Evolutionary conservation across 2,888 invertebrate species (phyloP).

Genomic region (Ophion costatus): DNA sequence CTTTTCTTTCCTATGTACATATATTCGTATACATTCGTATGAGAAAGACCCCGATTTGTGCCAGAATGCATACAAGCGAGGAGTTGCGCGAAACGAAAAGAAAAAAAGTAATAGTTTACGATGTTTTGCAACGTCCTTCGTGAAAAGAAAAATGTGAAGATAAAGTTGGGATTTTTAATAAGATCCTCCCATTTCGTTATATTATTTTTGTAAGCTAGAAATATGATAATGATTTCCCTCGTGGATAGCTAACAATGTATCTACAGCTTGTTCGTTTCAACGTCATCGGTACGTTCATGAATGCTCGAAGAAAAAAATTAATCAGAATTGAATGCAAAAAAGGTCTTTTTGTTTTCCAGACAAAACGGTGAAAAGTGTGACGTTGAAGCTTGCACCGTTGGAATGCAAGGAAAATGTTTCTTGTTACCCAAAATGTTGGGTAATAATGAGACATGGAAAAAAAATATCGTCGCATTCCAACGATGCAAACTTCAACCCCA

Average conservation of each 20-base stretch:
- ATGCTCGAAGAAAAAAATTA: background rate
- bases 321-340: background rate
- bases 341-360: background rate
- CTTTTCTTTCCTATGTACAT: conserved; percentile 64
- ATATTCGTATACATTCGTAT: conserved; percentile 68
- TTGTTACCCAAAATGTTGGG: too few species aligned
- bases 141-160: background rate
- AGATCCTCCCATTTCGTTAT: background rate
- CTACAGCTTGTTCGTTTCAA: background rate
- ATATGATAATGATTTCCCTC: background rate
- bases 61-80: conserved; percentile 26
- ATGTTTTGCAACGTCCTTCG: background rate
- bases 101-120: background rate
- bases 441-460: too few species aligned
- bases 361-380: background rate
- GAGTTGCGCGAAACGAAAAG: background rate
- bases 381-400: too few species aligned
- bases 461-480: too few species aligned
- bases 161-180: background rate
- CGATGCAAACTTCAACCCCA: too few species aligned
- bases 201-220: background rate
- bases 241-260: background rate
- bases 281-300: background rate
- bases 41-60: conserved; percentile 52
- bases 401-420: too few species aligned